Base-by-base conservation (phyloP, 2,888 invertebrate species). In the Rosalia funebris region DNA sequence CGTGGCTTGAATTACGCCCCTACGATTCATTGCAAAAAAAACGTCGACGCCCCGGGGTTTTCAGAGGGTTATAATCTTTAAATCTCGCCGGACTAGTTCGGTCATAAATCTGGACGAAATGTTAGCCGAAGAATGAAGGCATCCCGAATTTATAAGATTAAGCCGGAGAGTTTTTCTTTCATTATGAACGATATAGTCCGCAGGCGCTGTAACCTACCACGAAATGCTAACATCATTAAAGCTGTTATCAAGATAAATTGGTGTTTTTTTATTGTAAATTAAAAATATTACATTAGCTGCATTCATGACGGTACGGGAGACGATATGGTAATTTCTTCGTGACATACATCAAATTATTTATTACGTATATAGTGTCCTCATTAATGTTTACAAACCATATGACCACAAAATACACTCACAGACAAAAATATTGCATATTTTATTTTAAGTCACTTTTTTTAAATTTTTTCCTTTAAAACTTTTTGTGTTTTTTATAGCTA, bases 21-120 rank as follows among this genome's bases (percentile, higher is more conserved):
- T 41, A 41, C 17, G 17, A 41, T 41, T 41, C 5, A 17, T 3
- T 25, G 19, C n/a, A 41, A 41, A 41, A 41, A 37, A 41, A 41
- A 16, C 41, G 15, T 17, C 17, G 17, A 17, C 41, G 41, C 41
- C 41, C 19, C 2, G n/a, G 19, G 41, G 41, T 17, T 41, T 7
- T 17, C 41, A 17, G 41, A 17, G 41, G 19, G 41, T 19, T 25
- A 41, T 17, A 41, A 17, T 41, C 41, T n/a, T 16, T 16, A 7
- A 41, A 17, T 41, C 41, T 16, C 41, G 15, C 7, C 17, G 41
- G 41, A 41, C 19, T 41, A 41, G 41, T 12, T 39, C 16, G 11
- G 5, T 17, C 41, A 41, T 41, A 41, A 41, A 41, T 41, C 41
- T 41, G 17, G n/a, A 15, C 41, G 10, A 17, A 41, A 17, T 17